Percentiles rank a stretch among this genome's conserved stretches.
These are phyloP conservation scores for Radopholus similis DNA, from an alignment of 1,140 invertebrate genomes.

Conservation along the genomic window DNA sequence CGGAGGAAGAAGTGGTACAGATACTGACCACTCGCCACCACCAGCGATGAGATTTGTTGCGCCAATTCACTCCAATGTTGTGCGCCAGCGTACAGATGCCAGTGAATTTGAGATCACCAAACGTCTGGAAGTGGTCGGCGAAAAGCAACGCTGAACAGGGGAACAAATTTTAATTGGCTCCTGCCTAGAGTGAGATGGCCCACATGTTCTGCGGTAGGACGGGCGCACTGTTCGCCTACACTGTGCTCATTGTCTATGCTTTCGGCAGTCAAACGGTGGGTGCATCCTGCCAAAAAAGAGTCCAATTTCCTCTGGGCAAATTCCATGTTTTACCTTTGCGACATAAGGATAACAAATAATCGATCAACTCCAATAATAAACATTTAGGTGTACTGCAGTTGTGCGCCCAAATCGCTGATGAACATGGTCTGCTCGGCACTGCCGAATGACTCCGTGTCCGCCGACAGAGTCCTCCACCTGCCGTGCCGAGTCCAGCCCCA, in stretches of 20 bases:
- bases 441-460: constrained; percentile 26
- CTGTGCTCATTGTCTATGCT: constrained; percentile 83
- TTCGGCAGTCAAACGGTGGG: constrained; percentile 84
- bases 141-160: constrained; percentile 1
- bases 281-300: too few relatives aligned
- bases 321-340: too few relatives aligned
- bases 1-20: too few relatives aligned
- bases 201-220: constrained; percentile 77
- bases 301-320: too few relatives aligned
- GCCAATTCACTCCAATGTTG: too few relatives aligned
- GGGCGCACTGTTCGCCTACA: constrained; percentile 77
- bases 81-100: too few relatives aligned
- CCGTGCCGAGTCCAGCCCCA: constrained; percentile 29
- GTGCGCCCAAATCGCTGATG: constrained; percentile 82
- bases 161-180: constrained; percentile 15
- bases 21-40: too few relatives aligned
- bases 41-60: too few relatives aligned
- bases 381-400: constrained; percentile 75
- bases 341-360: too few relatives aligned
- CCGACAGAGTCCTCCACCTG: constrained; percentile 8
- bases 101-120: too few relatives aligned
- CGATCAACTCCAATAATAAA: too few relatives aligned
- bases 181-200: constrained; percentile 81
- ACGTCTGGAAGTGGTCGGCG: too few relatives aligned
- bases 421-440: constrained; percentile 78